Base-by-base conservation (phyloP, 1,140 invertebrate genomes). In the Drosophila kepulauana region DNA sequence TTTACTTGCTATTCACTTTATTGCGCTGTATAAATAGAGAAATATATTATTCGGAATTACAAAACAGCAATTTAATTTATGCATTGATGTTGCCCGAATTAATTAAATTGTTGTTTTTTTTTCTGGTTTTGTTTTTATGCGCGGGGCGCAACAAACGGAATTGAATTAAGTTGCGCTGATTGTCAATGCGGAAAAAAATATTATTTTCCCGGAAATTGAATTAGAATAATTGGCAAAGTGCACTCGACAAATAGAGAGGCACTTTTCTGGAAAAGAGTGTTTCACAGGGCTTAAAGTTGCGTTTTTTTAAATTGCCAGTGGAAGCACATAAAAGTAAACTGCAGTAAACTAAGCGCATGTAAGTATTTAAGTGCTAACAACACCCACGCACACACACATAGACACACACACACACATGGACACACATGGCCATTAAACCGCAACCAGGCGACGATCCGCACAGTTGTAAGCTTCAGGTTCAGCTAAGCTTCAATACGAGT, bases 311-410 rank as follows among this genome's bases (percentile, higher is more conserved):
- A 45, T 52, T 41, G 57, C 54, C 4, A 16, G 30, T 15, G 13
- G n/a, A 43, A 25, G 25, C 16, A 45, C 41, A 72, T 71, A 78
- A 76, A 76, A 72, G 56, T 46, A 56, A 71, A 64, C 73, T 70
- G 52, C 59, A 75, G 41, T 46, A 71, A 62, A 61, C 35, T 65
- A 71, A 70, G 43, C 54, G 46, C 67, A 45, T 71, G 45, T 52
- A 58, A 43, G 20, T 43, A 76, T 76, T 71, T 76, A 76, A 72
- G 68, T 76, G 59, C 68, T 33, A 25, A 28, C 45, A 41, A 75
- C 66, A 52, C 48, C 11, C 46, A 51, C 66, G 33, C 7, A 30
- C 57, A 59, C 52, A 64, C 46, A 57, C 46, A 43, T 25, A n/a
- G n/a, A 45, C 20, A 25, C 0, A 16, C 45, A 51, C 66, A 7